phyloP scores from a whole-genome alignment of 2,113 vertebrate species.

The Murina feae region DNA sequence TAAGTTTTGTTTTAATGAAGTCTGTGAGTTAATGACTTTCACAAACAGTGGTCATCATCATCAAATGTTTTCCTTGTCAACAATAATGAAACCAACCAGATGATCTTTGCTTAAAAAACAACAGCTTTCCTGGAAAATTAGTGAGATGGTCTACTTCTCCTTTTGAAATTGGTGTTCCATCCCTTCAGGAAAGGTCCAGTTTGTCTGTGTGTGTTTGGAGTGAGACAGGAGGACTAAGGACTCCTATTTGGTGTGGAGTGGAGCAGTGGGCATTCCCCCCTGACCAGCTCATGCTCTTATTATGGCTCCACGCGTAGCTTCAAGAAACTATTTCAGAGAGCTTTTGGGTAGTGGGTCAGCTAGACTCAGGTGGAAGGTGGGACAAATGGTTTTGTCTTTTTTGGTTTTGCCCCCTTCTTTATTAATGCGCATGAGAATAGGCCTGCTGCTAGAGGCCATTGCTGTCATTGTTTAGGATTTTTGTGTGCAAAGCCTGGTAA shows the following conservation, averaged over 20 bases:
- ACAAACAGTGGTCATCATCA: not conserved
- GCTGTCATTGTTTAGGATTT: not conserved
- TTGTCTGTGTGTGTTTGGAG: not conserved
- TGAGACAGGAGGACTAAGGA: not conserved
- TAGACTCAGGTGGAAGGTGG: not conserved
- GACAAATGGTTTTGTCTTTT: not conserved
- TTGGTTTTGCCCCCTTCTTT: not conserved
- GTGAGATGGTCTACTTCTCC: not conserved
- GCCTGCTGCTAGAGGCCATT: not conserved
- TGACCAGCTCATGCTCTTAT: not conserved
- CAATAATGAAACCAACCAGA: not conserved
- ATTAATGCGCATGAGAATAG: not conserved
- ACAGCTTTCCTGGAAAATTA: not conserved
- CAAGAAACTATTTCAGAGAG: not conserved
- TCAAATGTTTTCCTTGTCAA: slow-evolving; percentile 13
- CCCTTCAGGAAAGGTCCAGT: not conserved
- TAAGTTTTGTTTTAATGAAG: slow-evolving; percentile 27
- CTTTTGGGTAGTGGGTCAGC: not conserved
- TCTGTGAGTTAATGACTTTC: slow-evolving; percentile 12
- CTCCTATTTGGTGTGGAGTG: not conserved
- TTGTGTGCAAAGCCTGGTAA: not conserved
- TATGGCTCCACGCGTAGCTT: not conserved
- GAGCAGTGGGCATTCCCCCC: not conserved
- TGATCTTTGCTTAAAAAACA: slow-evolving; percentile 18
- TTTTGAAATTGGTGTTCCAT: not conserved